Evolutionary conservation across 1,140 invertebrate species (phyloP), one percentile per base, ranked within the genome.

Genomic region (Lepidotrigona ventralis): DNA sequence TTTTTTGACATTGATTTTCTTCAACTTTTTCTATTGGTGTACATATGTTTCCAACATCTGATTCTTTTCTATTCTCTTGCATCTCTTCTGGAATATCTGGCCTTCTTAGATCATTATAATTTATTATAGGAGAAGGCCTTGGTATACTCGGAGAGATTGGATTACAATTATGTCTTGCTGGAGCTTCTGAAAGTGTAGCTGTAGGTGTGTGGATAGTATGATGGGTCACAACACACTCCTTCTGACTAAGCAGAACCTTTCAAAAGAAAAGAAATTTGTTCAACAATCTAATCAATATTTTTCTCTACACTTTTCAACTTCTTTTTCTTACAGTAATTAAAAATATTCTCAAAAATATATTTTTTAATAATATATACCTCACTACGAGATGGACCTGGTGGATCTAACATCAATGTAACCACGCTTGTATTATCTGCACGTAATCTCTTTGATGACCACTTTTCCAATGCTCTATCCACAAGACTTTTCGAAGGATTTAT

Each of bases 371-470:
- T 51, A 87, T 58, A 81, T 90, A 97, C 96, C 89, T 96, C 95
- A 17, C 95, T 95, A 78, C 96, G 94, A 26, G 97, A 96, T n/a
- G 97, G 96, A 9, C 97, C 98, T 12, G 98, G 97, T 80, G 98
- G 98, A 93, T 99, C 98, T 73, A 99, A 95, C 95, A 99, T 97
- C 33, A 99, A 95, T 58, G 98, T 99, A 12, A 99, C 97, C 68
- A 98, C 98, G 77, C 97, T 98, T 6, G 98, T 99, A 93, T 99
- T 99, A 94, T 99, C 98, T 17, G 98, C 98, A 56, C 98, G 95
- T 95, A 99, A 96, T 90, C 97, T 96, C 14, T 96, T 97, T 56
- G 94, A 95, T 23, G 95, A 96, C 96, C 98, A 98, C 81, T 96
- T 96, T 84, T 97, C 96, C 9, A 99, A 94, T 39, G 98, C 98